Base-by-base conservation (phyloP, 2,888 invertebrate species). In the Pristionchus arcanus region DNA sequence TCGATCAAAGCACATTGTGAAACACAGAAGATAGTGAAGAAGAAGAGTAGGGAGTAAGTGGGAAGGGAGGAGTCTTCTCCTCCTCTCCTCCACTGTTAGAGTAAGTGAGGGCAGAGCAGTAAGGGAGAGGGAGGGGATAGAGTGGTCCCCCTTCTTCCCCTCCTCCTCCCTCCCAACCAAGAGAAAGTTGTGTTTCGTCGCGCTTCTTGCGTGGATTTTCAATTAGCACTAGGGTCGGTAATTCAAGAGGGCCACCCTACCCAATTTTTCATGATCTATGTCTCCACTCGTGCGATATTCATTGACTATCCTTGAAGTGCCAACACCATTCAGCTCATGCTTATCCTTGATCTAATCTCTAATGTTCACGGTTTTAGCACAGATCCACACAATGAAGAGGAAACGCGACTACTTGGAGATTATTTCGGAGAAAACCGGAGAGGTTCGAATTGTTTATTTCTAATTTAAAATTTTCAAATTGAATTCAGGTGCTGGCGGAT, bases 361-460 rank as follows among this genome's bases (percentile, higher is more conserved):
- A 28, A 71, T 63, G 25, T n/a, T 34, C 34, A 34, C 19, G 7
- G 71, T 71, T 81, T 15, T 53, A 42, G 49, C 81, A 81, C 77
- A 77, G 42, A 7, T 11, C 1, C 25, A 71, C n/a, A 66, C 28
- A 71, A 77, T 81, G 81, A 81, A 81, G 81, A 81, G 49, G 81
- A 81, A 81, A 53, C 42, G 81, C 49, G 81, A 81, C 28, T 81
- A 81, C n/a, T 28, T 81, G 81, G 81, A 81, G 81, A 81, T 81
- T 49, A 81, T 81, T n/a, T 81, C 81, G 21, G 81, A 81, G 81
- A 81, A 81, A 21, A 81, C 81, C 9, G 81, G 81, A 81, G 81
- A 81, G 81, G 81, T 77, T 71, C 28, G 28, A 31, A 16, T 31
- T 15, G 25, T 42, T 25, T 13, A 21, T 77, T 77, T 42, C 0